Conservation (phyloP, 1,140 invertebrate species). For the Drosophila ananassae region DNA sequence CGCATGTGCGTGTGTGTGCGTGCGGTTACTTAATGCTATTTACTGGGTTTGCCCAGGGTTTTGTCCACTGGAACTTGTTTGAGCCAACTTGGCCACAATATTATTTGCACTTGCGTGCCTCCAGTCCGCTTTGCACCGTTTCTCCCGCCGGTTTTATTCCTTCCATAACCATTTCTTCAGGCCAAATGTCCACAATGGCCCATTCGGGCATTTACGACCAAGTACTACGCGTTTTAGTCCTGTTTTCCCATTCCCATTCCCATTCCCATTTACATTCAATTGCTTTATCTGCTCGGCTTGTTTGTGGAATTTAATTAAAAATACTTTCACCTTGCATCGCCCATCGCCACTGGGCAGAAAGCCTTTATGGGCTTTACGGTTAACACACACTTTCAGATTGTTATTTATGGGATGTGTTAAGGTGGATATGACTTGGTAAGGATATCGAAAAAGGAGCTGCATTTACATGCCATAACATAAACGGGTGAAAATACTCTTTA, state of each 20-base stretch:
- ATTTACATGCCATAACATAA: too few species aligned
- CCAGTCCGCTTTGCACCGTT: slow-evolving; percentile 12
- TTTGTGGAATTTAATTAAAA: slow-evolving; percentile 41
- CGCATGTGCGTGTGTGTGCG: slow-evolving; percentile 30
- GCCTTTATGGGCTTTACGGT: neutral
- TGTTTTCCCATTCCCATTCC: neutral
- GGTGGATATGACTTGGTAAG: neutral
- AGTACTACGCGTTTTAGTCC: slow-evolving; percentile 3
- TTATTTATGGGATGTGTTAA: neutral
- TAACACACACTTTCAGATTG: neutral
- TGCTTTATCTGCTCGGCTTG: slow-evolving; percentile 25
- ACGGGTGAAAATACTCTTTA: too few species aligned
- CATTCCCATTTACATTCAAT: slow-evolving; percentile 26
- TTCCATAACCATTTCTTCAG: slow-evolving; percentile 44
- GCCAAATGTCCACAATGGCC: slow-evolving; percentile 54
- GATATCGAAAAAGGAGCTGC: neutral
- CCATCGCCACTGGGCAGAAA: neutral
- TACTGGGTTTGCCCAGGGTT: slow-evolving; percentile 47
- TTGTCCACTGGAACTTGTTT: slow-evolving; percentile 45
- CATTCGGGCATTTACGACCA: slow-evolving; percentile 39
- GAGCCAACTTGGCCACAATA: slow-evolving; percentile 75
- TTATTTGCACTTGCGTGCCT: slow-evolving; percentile 68
- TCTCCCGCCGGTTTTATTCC: slow-evolving; percentile 20
- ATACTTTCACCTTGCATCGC: slow-evolving; percentile 10
- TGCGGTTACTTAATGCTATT: slow-evolving; percentile 78